phyloP scores from a whole-genome alignment of 2,797 vertebrate genomes.

The Kryptopterus vitreolus region DNA sequence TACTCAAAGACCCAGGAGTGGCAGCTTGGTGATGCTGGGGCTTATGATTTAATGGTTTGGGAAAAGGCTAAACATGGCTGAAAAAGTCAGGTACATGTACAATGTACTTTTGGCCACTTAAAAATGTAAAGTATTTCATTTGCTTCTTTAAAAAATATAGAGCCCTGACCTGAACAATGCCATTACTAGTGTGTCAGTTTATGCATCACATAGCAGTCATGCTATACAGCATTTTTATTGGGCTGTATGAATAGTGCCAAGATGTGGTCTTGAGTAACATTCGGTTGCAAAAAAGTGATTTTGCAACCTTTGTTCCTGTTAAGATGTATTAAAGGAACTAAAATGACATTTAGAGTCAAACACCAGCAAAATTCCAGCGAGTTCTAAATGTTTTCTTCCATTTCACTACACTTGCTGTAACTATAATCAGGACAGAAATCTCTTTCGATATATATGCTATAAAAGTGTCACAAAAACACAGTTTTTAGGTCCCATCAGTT shows the following conservation, averaged over 20 bases:
- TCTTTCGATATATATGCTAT: neutral
- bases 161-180: no score
- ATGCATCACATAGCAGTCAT: neutral
- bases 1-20: no score
- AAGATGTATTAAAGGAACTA: neutral
- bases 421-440: neutral
- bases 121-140: no score
- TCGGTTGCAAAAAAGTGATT: neutral
- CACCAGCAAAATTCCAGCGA: neutral
- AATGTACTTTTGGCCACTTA: no score
- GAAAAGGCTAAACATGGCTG: no score
- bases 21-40: no score
- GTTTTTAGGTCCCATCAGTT: neutral
- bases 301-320: neutral
- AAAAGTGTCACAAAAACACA: neutral
- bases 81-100: no score
- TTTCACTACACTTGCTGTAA: neutral
- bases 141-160: no score
- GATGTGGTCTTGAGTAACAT: neutral
- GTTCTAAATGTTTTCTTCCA: neutral
- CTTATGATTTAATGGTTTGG: no score
- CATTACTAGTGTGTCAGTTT: no score
- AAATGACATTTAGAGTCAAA: neutral
- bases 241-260: neutral
- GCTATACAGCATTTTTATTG: neutral